A percentile compares a stretch with the other conserved stretches of the same genome.
phyloP scores from a whole-genome alignment of 2,113 vertebrate species.

The Dicerorhinus sumatrensis region DNA sequence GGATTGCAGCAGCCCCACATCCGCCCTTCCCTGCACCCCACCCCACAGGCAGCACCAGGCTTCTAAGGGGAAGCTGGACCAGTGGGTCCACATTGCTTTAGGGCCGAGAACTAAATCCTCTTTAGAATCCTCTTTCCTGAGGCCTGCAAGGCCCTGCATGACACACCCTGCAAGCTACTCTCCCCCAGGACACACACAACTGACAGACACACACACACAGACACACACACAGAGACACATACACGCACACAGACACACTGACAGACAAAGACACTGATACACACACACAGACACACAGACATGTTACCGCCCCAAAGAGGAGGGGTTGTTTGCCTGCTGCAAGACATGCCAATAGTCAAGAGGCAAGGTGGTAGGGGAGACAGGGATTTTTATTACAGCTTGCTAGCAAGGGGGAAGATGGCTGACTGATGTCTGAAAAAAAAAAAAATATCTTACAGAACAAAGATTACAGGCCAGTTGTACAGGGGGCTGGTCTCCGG shows the following conservation, averaged over 20 bases:
- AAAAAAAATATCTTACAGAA: too few species aligned
- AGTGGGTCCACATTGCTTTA: too few species aligned
- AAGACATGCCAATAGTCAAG: too few species aligned
- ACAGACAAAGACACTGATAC: not conserved
- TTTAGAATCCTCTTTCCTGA: not conserved
- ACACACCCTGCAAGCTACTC: not conserved
- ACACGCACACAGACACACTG: not conserved
- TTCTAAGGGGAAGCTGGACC: not conserved
- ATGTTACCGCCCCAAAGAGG: not conserved
- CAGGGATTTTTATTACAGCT: too few species aligned
- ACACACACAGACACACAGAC: not conserved
- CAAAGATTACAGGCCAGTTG: too few species aligned
- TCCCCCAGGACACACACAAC: not conserved
- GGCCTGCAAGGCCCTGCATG: not conserved
- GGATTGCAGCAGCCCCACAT: fast-evolving
- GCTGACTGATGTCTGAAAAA: too few species aligned
- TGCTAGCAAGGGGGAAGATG: too few species aligned
- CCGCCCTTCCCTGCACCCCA: not conserved
- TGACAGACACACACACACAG: not conserved
- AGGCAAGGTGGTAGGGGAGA: too few species aligned
- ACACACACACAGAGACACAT: not conserved
- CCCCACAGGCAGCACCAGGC: not conserved
- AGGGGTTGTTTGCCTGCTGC: too few species aligned
- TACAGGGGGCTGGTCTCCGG: too few species aligned
- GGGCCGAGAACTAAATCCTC: not conserved